A percentile compares a stretch with the other conserved stretches of the same genome.
These are phyloP conservation scores for Drosophila prosaltans DNA, from an alignment of 1,140 invertebrate species.

Conservation along the genomic window DNA sequence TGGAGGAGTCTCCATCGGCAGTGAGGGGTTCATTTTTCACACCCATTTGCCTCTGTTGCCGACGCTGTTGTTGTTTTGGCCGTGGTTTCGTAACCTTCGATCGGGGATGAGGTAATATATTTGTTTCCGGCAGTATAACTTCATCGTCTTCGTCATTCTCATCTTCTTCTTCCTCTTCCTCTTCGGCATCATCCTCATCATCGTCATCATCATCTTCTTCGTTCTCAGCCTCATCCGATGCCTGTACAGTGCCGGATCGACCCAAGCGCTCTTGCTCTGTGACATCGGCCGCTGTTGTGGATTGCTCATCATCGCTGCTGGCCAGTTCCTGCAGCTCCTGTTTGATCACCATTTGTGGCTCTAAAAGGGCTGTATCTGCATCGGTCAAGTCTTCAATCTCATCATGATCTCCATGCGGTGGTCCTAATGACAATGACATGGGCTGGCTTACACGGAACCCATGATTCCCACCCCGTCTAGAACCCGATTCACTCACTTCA, in stretches of 20 bases:
- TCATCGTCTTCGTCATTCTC: conserved; percentile 49
- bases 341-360: conserved; percentile 79
- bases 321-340: conserved; percentile 68
- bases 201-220: conserved; percentile 38
- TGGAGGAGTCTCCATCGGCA: conserved; percentile 55
- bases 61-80: neutral
- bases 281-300: neutral
- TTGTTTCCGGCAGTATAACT: conserved; percentile 59
- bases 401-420: conserved; percentile 26
- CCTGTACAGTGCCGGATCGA: neutral
- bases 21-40: conserved; percentile 48
- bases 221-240: conserved; percentile 24
- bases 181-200: conserved; percentile 12
- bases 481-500: conserved; percentile 12
- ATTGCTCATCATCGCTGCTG: conserved; percentile 46
- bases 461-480: conserved; percentile 11
- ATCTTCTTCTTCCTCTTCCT: conserved; percentile 35
- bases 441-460: conserved; percentile 37
- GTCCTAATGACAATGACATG: conserved; percentile 44
- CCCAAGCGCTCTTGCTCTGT: neutral
- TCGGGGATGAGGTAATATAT: conserved; percentile 40
- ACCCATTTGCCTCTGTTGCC: conserved; percentile 28
- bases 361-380: conserved; percentile 66
- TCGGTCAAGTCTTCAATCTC: conserved; percentile 77
- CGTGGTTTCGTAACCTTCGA: conserved; percentile 42